Percentiles rank a stretch among this genome's conserved stretches.
phyloP scores from a whole-genome alignment of 2,113 vertebrate genomes.

The Nyctereutes procyonoides region DNA sequence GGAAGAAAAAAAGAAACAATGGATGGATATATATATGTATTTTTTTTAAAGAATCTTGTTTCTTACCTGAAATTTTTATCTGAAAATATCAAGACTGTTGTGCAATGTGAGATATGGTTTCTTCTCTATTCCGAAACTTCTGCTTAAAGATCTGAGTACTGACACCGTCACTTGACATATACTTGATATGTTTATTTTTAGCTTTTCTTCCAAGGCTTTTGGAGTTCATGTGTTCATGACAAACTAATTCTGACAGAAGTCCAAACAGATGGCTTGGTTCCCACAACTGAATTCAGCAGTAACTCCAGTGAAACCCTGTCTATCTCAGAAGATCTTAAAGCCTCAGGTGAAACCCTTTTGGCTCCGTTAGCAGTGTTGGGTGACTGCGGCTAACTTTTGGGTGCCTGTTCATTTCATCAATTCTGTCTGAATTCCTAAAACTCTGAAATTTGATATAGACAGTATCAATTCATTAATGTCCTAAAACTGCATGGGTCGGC shows the following conservation, averaged over 20 bases:
- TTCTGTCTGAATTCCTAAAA: background rate
- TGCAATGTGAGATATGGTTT: background rate
- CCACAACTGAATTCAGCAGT: background rate
- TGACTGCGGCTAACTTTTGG: background rate
- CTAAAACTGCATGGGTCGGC: background rate
- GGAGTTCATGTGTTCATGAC: background rate
- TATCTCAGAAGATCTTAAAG: background rate
- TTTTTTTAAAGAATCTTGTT: slow-evolving; percentile 11
- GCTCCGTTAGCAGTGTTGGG: background rate
- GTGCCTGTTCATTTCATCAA: background rate
- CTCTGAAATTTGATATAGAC: background rate
- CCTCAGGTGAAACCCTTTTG: background rate
- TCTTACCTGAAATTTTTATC: slow-evolving; percentile 55
- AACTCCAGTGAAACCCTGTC: background rate
- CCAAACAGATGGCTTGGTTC: background rate
- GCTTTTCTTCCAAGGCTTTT: background rate
- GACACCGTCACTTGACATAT: background rate
- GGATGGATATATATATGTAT: background rate
- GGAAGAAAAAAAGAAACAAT: slow-evolving; percentile 29
- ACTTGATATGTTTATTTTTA: slow-evolving; percentile 36
- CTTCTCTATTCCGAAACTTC: background rate
- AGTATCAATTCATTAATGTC: slow-evolving; percentile 14
- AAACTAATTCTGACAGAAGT: background rate
- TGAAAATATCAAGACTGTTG: background rate
- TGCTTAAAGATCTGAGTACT: background rate